A percentile compares a stretch with the other conserved stretches of the same genome.
These are phyloP conservation scores for Tolmerus cingulatus DNA, from an alignment of 2,888 invertebrate genomes.

Conservation along the genomic window DNA sequence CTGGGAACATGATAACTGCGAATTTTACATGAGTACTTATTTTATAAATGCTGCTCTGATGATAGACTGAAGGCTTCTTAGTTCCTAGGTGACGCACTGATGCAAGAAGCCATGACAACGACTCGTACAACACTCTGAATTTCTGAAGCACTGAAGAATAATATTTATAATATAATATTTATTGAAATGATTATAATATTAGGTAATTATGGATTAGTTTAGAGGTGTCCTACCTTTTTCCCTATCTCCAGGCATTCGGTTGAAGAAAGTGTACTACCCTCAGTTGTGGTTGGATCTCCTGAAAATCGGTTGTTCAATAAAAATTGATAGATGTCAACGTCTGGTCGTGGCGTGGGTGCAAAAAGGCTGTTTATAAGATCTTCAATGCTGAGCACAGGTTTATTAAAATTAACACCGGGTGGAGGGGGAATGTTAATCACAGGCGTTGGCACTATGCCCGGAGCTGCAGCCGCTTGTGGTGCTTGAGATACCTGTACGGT, in stretches of 20 bases:
- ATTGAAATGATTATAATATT: not conserved
- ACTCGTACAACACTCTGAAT: conserved; percentile 56
- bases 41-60: not conserved
- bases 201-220: not conserved
- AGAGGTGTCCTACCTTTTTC: conserved; percentile 26
- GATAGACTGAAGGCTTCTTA: conserved; percentile 46
- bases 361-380: conserved; percentile 30
- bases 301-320: conserved; percentile 21
- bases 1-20: not conserved
- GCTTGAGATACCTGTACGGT: not conserved
- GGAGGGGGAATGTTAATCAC: not conserved
- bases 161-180: too few species aligned
- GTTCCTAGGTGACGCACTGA: conserved; percentile 57
- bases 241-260: conserved; percentile 29
- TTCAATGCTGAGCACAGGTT: not conserved
- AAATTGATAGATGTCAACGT: not conserved
- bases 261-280: not conserved
- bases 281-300: not conserved
- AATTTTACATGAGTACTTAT: not conserved
- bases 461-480: not conserved
- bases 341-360: conserved; percentile 30
- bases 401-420: not conserved
- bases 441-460: not conserved
- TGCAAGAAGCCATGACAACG: conserved; percentile 59
- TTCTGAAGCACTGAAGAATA: conserved; percentile 55